Evolutionary conservation across 2,797 vertebrate species (phyloP), one percentile per base, ranked within the genome.

Genomic region (Sebastes cheni): DNA sequence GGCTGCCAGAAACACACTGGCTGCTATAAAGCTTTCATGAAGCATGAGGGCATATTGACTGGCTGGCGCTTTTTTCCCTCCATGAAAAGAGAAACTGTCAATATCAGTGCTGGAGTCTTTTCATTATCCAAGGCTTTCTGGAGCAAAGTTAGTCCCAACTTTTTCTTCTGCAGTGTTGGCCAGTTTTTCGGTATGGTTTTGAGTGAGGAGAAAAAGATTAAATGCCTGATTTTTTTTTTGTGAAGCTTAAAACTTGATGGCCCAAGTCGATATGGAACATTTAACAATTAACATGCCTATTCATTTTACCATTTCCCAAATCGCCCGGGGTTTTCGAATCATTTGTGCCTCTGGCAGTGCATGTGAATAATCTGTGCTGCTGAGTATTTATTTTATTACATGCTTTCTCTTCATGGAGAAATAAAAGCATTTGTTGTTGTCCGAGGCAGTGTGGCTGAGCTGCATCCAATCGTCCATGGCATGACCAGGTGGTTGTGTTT

Each of bases 401-500:
- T 39, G 34, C 64, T 67, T 76, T 84, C 67, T 77, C 74, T 83
- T 87, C 67, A 50, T 30, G 50, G 58, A 68, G 72, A 61, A 77
- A 88, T 83, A 78, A 90, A 91, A 79, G 56, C 73, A 77, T 88
- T 87, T 92, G 88, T 88, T 90, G 86, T 90, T 58, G 84, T 88
- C 83, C 27, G 67, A n/a, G 82, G 72, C 86, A 78, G 27, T 62
- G 85, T 76, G 67, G 82, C 86, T 80, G 86, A 88, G 85, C 88
- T 65, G 90, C 88, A 34, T 86, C 86, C 93, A 95, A 83, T 93
- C 78, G 85, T 89, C 93, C 93, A 77, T 93, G 90, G 86, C 91
- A 64, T 62, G 81, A 91, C 83, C 94, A 95, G 94, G 93, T 94
- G 94, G 85, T 90, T 81, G 78, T 89, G 91, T 92, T 94, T 94